Conservation (phyloP, 2,113 vertebrate genomes). For the Megaptera novaeangliae region DNA sequence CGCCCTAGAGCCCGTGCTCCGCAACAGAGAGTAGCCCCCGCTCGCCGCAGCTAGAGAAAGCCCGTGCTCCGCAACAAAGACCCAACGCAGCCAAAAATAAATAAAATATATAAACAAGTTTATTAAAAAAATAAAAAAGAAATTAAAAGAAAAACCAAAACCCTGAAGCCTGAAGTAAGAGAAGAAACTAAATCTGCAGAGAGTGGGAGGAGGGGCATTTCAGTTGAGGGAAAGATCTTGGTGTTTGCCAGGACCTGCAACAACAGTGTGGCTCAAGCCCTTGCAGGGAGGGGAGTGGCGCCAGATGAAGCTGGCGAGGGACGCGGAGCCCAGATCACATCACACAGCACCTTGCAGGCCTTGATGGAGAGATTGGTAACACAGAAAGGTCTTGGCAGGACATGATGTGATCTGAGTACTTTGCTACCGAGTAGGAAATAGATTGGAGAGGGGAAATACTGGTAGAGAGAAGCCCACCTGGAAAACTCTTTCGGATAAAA, state of each 20-base stretch:
- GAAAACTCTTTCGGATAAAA: neutral
- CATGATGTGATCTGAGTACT: neutral
- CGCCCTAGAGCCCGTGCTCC: no score
- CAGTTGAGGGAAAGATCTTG: neutral
- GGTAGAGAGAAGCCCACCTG: neutral
- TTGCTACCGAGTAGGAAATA: neutral
- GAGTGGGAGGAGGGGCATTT: neutral
- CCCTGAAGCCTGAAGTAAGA: neutral
- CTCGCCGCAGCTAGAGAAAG: no score
- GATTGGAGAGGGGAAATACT: neutral
- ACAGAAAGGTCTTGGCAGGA: neutral
- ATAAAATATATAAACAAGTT: no score
- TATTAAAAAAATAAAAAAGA: no score
- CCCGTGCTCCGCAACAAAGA: rapidly evolving
- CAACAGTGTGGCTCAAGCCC: neutral
- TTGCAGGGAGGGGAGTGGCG: neutral
- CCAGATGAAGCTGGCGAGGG: neutral
- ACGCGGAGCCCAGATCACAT: neutral
- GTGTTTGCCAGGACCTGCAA: neutral
- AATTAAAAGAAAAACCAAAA: no score
- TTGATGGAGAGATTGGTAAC: neutral
- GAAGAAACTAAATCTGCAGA: neutral
- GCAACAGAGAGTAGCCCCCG: no score
- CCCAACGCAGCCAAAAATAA: no score
- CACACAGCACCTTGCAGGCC: neutral